These are phyloP conservation scores for Cordilura impudica DNA, from an alignment of 2,888 invertebrate genomes.

Conservation along the genomic window DNA sequence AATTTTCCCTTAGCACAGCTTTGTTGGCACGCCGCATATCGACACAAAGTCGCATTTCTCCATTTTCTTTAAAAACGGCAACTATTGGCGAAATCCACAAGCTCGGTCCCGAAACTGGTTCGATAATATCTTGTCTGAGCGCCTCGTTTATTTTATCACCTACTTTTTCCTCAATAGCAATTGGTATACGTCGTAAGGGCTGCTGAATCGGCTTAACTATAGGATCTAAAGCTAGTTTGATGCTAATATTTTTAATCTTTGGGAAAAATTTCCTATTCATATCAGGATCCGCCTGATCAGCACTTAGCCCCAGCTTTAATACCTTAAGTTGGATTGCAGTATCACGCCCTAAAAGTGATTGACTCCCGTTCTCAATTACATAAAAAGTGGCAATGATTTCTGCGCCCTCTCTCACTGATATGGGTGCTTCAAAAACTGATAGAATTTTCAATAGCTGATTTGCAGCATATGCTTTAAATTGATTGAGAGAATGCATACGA, in stretches of 20 bases:
- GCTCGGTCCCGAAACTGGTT: neutral
- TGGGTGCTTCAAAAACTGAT: no score
- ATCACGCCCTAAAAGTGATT: conserved; percentile 31
- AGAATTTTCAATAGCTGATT: no score
- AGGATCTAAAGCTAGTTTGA: neutral
- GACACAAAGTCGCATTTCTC: no score
- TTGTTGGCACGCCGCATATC: no score
- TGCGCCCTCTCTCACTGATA: neutral
- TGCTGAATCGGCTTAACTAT: neutral
- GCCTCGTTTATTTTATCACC: no score
- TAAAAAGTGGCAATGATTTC: no score
- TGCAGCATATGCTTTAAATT: no score
- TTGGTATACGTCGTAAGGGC: neutral
- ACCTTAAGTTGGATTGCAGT: conserved; percentile 28
- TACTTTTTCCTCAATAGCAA: neutral
- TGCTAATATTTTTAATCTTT: neutral
- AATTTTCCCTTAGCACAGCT: no score
- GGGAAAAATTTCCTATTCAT: neutral
- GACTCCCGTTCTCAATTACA: no score
- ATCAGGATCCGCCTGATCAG: neutral
- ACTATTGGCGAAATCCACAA: neutral
- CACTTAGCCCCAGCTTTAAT: conserved; percentile 23
- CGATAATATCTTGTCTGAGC: neutral
- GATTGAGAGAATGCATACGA: neutral
- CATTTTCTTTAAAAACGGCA: no score